Evolutionary conservation across 2,113 vertebrate genomes (phyloP).

Genomic region (Aspidoscelis tigris): DNA sequence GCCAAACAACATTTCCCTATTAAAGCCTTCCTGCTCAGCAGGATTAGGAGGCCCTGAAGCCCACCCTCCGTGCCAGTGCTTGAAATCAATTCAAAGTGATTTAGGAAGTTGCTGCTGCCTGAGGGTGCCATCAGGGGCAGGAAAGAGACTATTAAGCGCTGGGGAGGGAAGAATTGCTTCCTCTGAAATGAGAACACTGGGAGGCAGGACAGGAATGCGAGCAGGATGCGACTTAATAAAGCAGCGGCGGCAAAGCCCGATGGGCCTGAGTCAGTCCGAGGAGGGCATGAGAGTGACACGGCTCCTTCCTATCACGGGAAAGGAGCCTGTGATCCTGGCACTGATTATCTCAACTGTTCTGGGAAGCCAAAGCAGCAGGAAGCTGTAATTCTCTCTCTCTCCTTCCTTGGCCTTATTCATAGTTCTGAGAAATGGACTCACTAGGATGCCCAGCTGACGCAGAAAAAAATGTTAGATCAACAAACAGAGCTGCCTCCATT

Average conservation of each 20-base stretch:
- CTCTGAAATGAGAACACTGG: slow-evolving; percentile 74
- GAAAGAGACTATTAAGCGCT: slow-evolving; percentile 86
- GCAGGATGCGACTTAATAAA: slow-evolving; percentile 83
- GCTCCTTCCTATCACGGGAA: slow-evolving; percentile 33
- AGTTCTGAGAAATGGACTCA: slow-evolving; percentile 19
- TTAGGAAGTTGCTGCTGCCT: slow-evolving; percentile 76
- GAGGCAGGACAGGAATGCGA: slow-evolving; percentile 72
- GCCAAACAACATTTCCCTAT: slow-evolving; percentile 48
- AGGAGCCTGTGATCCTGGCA: slow-evolving; percentile 5
- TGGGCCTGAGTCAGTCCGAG: slow-evolving; percentile 74
- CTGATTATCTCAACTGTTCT: slow-evolving; percentile 45
- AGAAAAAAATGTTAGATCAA: neutral
- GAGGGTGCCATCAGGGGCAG: slow-evolving; percentile 78
- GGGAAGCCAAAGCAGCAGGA: slow-evolving; percentile 62
- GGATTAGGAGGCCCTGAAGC: slow-evolving; percentile 41
- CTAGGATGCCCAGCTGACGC: neutral
- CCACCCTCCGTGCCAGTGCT: slow-evolving; percentile 64
- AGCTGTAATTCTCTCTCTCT: slow-evolving; percentile 39
- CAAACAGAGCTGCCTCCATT: neutral
- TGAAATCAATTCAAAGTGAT: slow-evolving; percentile 67
- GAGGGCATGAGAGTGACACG: slow-evolving; percentile 61
- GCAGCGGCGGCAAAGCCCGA: slow-evolving; percentile 64
- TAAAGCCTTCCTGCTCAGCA: slow-evolving; percentile 32
- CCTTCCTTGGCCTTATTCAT: slow-evolving; percentile 37
- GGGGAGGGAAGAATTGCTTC: slow-evolving; percentile 81